A percentile compares a stretch with the other conserved stretches of the same genome.
Evolutionary conservation across 2,797 vertebrate genomes (phyloP).

Genomic region (Phataginus tricuspis): DNA sequence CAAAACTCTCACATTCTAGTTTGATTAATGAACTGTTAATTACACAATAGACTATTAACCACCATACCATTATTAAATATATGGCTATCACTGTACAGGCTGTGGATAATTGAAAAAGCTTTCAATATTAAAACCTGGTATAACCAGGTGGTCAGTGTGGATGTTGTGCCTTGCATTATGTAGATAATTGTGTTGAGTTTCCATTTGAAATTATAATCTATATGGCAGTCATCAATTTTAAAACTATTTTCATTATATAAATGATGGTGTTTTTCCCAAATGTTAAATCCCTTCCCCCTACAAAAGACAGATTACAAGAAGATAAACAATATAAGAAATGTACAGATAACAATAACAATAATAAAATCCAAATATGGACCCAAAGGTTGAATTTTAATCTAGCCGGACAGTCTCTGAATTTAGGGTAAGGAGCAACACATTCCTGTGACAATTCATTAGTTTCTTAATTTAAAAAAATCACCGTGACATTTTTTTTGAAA

Average conservation of each 20-base stretch:
- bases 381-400: slow-evolving; percentile 50
- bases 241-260: slow-evolving; percentile 57
- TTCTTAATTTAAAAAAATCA: slow-evolving; percentile 59
- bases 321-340: slow-evolving; percentile 48
- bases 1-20: slow-evolving; percentile 59
- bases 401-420: slow-evolving; percentile 31
- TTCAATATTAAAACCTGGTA: slow-evolving; percentile 72
- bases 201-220: slow-evolving; percentile 53
- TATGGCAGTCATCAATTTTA: slow-evolving; percentile 71
- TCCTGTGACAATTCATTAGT: slow-evolving; percentile 35
- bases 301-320: slow-evolving; percentile 72
- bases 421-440: slow-evolving; percentile 37
- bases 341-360: slow-evolving; percentile 54
- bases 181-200: slow-evolving; percentile 48
- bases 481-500: slow-evolving; percentile 56
- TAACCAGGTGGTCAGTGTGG: background rate
- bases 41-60: slow-evolving; percentile 53
- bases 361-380: slow-evolving; percentile 64
- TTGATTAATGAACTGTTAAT: slow-evolving; percentile 30
- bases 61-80: slow-evolving; percentile 64
- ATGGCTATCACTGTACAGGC: slow-evolving; percentile 71
- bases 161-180: slow-evolving; percentile 53
- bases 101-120: slow-evolving; percentile 67
- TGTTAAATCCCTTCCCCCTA: slow-evolving; percentile 55
- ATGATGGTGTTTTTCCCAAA: background rate